Evolutionary conservation across 2,888 invertebrate species (phyloP).

Genomic region (Drosophila rubida): DNA sequence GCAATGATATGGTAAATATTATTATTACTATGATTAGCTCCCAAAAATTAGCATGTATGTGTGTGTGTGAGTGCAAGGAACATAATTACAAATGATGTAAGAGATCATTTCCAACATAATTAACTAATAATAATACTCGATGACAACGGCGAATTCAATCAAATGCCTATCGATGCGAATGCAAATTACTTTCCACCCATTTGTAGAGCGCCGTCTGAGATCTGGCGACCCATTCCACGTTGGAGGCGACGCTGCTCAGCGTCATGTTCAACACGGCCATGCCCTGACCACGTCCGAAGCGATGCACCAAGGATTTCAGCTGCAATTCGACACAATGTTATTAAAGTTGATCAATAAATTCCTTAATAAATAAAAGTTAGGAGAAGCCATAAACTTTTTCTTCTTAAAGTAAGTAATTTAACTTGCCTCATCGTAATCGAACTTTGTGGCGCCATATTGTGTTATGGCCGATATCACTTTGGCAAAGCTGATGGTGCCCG

Average conservation of each 20-base stretch:
- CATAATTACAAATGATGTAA: conserved; percentile 83
- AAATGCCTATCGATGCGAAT: conserved; percentile 77
- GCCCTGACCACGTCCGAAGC: conserved; percentile 85
- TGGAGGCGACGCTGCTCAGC: conserved; percentile 84
- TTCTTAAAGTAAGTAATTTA: too few species aligned
- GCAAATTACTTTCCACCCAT: conserved; percentile 84
- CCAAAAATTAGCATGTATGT: conserved; percentile 24
- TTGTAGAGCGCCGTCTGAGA: conserved; percentile 84
- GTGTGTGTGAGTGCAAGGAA: conserved; percentile 73
- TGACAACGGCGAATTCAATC: conserved; percentile 4
- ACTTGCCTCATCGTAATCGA: conserved; percentile 85
- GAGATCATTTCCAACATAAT: conserved; percentile 44
- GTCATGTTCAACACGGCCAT: conserved; percentile 85
- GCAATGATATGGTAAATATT: conserved; percentile 77
- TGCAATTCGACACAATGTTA: conserved; percentile 32
- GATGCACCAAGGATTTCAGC: conserved; percentile 85
- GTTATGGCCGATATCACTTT: conserved; percentile 85
- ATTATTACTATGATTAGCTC: conserved; percentile 31
- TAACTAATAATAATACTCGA: conserved; percentile 26
- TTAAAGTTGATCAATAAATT: not conserved
- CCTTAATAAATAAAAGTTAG: too few species aligned
- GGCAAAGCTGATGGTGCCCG: conserved; percentile 84
- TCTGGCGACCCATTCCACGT: conserved; percentile 85
- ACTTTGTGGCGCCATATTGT: conserved; percentile 85
- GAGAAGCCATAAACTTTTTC: too few species aligned